Evolutionary conservation across 92 coral and sea anemone species (phyloP).

Genomic region (Plumapathes pennacea): DNA sequence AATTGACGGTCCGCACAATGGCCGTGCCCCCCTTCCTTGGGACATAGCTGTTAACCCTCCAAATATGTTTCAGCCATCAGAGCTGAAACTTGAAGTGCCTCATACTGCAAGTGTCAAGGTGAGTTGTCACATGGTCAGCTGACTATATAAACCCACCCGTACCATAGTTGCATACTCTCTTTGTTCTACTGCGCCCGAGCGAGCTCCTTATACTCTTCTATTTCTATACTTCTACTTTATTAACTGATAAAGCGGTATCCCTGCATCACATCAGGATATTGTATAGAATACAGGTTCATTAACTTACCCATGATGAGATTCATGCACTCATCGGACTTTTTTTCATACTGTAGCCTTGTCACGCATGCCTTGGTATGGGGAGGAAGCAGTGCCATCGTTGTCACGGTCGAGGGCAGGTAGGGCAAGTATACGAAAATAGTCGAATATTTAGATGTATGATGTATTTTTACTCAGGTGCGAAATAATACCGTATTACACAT

Average conservation of each 20-base stretch:
- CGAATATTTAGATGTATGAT: neutral
- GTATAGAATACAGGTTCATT: too few relatives aligned
- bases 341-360: too few relatives aligned
- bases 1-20: conserved; percentile 80
- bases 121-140: too few relatives aligned
- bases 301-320: too few relatives aligned
- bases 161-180: too few relatives aligned
- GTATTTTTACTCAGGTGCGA: neutral
- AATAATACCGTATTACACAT: neutral
- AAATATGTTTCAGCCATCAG: conserved; percentile 56
- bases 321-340: too few relatives aligned
- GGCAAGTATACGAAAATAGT: conserved; percentile 1
- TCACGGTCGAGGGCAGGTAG: conserved; percentile 83
- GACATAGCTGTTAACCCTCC: conserved; percentile 60
- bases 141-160: too few relatives aligned
- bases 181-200: too few relatives aligned
- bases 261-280: too few relatives aligned
- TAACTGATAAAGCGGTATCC: too few relatives aligned
- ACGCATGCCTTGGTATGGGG: conserved; percentile 78
- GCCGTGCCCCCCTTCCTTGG: conserved; percentile 79
- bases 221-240: too few relatives aligned
- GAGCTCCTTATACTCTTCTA: too few relatives aligned
- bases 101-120: conserved; percentile 97
- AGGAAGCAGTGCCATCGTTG: conserved; percentile 82
- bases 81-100: conserved; percentile 82